Conservation (phyloP, 2,888 invertebrate species). For the Trichacis sp. region DNA sequence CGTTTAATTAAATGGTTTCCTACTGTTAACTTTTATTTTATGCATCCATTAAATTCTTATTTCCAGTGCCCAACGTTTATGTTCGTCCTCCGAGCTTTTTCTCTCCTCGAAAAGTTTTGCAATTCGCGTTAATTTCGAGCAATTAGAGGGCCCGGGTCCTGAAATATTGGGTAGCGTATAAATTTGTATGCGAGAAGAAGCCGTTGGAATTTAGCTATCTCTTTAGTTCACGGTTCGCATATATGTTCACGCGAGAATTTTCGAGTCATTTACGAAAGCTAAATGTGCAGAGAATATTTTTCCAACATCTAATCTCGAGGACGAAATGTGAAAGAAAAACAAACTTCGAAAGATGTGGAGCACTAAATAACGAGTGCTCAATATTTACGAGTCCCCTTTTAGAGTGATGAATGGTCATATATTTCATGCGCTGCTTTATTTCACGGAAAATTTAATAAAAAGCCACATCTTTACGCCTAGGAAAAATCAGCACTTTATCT, state of each 20-base stretch:
- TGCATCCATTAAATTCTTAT: slow-evolving; percentile 14
- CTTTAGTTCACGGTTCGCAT: slow-evolving; percentile 1
- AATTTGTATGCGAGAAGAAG: neutral
- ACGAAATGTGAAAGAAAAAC: neutral
- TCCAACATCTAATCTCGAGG: neutral
- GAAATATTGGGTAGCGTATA: slow-evolving; percentile 2
- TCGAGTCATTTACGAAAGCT: neutral
- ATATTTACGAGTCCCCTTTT: slow-evolving; percentile 7
- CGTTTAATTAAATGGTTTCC: slow-evolving; percentile 11
- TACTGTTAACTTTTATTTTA: slow-evolving; percentile 10
- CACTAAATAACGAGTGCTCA: slow-evolving; percentile 11
- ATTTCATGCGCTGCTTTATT: neutral
- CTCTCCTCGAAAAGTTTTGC: slow-evolving; percentile 5
- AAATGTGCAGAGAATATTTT: slow-evolving; percentile 7
- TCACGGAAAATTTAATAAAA: neutral
- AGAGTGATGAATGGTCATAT: slow-evolving; percentile 4
- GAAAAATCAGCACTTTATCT: neutral
- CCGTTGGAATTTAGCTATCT: neutral
- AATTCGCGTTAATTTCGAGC: slow-evolving; percentile 8
- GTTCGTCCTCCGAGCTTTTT: slow-evolving; percentile 6
- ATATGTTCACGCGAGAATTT: slow-evolving; percentile 1
- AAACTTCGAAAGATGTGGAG: neutral
- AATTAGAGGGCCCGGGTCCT: slow-evolving; percentile 7
- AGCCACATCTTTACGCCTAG: neutral
- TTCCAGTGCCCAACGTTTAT: slow-evolving; percentile 6